Conservation (phyloP, 2,797 vertebrate species). For the Oreochromis grahami region DNA sequence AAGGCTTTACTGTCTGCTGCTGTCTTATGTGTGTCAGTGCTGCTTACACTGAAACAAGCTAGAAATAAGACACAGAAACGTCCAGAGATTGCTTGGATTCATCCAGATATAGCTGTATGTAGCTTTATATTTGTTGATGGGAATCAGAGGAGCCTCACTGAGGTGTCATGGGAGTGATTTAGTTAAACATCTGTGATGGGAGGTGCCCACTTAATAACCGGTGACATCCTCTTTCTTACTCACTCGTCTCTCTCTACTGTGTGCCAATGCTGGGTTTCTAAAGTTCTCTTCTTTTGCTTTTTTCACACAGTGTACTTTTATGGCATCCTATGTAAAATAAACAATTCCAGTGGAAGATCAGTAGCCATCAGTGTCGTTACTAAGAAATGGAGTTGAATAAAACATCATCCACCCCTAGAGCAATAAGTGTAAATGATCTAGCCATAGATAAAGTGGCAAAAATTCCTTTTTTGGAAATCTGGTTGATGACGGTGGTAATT, state of each 20-base stretch:
- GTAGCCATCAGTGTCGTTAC: background rate
- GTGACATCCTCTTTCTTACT: slow-evolving; percentile 13
- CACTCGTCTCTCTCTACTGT: background rate
- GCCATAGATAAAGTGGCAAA: background rate
- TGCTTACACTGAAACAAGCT: slow-evolving; percentile 39
- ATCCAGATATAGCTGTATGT: slow-evolving; percentile 1
- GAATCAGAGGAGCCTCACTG: slow-evolving; percentile 7
- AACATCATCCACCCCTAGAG: background rate
- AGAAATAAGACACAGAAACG: slow-evolving; percentile 4
- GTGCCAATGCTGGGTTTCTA: background rate
- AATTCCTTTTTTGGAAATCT: slow-evolving; percentile 1
- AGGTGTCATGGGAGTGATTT: slow-evolving; percentile 47
- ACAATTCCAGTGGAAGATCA: background rate
- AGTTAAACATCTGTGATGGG: slow-evolving; percentile 52
- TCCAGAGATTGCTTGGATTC: slow-evolving; percentile 6
- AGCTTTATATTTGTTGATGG: slow-evolving; percentile 38
- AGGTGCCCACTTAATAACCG: slow-evolving; percentile 45
- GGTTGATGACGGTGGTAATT: background rate
- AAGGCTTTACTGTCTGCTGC: slow-evolving; percentile 54
- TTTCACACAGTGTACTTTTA: background rate
- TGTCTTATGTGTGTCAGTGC: slow-evolving; percentile 38
- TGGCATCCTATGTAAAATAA: background rate
- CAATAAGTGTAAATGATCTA: background rate
- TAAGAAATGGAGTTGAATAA: background rate
- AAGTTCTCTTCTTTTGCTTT: background rate